These are phyloP conservation scores for Heliconius ismenius DNA, from an alignment of 2,888 invertebrate species.

Conservation along the genomic window DNA sequence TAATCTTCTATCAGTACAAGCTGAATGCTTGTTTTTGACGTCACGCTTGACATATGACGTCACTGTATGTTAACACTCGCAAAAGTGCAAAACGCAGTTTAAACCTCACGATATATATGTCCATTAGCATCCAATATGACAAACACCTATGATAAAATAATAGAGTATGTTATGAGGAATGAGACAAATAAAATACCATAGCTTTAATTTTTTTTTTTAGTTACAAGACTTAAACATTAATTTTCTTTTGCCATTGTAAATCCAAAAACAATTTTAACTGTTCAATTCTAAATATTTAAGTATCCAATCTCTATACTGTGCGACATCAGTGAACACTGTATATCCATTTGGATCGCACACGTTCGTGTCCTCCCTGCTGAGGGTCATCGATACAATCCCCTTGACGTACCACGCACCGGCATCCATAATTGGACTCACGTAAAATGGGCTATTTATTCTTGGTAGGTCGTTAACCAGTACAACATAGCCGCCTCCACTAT, in stretches of 20 bases:
- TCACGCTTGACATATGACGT: no score
- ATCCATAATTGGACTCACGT: not conserved
- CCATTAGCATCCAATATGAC: no score
- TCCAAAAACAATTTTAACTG: not conserved
- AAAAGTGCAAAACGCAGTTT: no score
- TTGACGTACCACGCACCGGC: conserved; percentile 25
- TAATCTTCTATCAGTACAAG: no score
- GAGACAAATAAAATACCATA: no score
- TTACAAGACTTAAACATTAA: not conserved
- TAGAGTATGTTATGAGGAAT: no score
- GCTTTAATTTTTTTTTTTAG: no score
- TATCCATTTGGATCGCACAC: conserved; percentile 19
- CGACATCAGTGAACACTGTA: conserved; percentile 17
- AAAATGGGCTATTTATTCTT: not conserved
- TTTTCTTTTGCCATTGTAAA: not conserved
- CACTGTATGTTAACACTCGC: no score
- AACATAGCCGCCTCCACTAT: conserved; percentile 18
- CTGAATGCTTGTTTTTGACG: no score
- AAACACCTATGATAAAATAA: no score
- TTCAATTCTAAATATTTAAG: not conserved
- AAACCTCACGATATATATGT: no score
- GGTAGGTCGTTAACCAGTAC: not conserved
- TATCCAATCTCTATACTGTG: conserved; percentile 19
- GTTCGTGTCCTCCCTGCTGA: not conserved
- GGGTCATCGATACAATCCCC: conserved; percentile 14